Conservation (phyloP, 2,797 vertebrate species). For the Pseudotriccus pelzelni region DNA sequence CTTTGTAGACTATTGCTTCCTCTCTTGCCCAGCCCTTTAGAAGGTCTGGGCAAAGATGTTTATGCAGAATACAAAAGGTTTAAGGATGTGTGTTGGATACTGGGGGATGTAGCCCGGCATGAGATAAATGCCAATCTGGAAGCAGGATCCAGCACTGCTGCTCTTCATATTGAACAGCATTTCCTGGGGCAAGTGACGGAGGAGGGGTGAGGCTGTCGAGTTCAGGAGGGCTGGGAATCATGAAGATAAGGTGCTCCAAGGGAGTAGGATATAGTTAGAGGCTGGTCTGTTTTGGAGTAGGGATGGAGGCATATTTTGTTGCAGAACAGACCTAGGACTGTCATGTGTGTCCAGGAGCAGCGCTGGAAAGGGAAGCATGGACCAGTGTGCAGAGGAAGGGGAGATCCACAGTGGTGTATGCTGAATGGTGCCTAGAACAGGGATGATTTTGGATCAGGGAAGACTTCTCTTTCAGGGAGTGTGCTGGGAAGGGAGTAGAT, state of each 20-base stretch:
- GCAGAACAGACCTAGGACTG: background rate
- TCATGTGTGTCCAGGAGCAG: rapidly evolving
- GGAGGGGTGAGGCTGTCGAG: background rate
- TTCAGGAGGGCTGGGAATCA: background rate
- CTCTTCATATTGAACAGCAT: background rate
- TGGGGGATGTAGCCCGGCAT: background rate
- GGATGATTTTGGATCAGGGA: background rate
- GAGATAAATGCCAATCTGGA: background rate
- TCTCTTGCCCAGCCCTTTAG: background rate
- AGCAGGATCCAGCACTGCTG: background rate
- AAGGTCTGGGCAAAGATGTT: conserved; percentile 10
- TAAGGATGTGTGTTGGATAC: background rate
- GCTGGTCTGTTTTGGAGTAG: background rate
- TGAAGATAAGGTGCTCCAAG: background rate
- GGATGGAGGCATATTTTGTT: background rate
- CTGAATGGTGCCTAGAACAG: background rate
- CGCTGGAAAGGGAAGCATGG: background rate
- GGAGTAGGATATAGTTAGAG: background rate
- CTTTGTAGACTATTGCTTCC: background rate
- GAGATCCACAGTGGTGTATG: rapidly evolving
- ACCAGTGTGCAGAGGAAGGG: background rate
- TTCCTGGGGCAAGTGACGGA: background rate
- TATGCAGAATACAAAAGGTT: conserved; percentile 11
- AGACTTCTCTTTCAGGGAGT: background rate
- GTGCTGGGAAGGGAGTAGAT: background rate